These are phyloP conservation scores for Apis dorsata DNA, from an alignment of 1,140 invertebrate genomes.

Conservation along the genomic window DNA sequence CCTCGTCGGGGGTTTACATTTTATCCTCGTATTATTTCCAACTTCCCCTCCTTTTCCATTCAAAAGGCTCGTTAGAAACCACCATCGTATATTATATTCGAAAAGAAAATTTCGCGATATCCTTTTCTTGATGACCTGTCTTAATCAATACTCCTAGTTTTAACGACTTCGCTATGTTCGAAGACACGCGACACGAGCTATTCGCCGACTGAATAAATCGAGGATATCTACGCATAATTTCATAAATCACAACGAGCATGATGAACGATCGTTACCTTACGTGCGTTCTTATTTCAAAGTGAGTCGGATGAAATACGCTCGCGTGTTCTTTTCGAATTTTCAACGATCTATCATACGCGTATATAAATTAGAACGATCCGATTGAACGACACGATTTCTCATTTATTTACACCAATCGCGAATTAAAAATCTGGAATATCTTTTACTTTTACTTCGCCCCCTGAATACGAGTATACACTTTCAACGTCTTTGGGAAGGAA, in stretches of 20 bases:
- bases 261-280: slow-evolving; percentile 49
- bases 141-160: not conserved
- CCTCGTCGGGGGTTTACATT: not conserved
- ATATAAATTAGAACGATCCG: too few species aligned
- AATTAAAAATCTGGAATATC: too few species aligned
- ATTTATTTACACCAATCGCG: too few species aligned
- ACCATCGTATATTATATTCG: too few species aligned
- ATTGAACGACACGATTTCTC: too few species aligned
- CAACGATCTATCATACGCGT: not conserved
- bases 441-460: too few species aligned
- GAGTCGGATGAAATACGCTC: slow-evolving; percentile 37
- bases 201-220: slow-evolving; percentile 11
- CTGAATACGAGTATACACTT: not conserved
- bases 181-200: not conserved
- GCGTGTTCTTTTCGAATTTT: slow-evolving; percentile 15
- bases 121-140: not conserved
- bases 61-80: too few species aligned
- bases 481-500: not conserved
- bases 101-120: not conserved
- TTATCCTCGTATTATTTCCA: not conserved
- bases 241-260: slow-evolving; percentile 59
- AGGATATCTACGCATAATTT: slow-evolving; percentile 48
- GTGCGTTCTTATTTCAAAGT: slow-evolving; percentile 6
- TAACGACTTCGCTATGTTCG: not conserved
- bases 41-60: not conserved